These are phyloP conservation scores for Phalacrocorax pelagicus DNA, from an alignment of 2,113 vertebrate genomes.

Conservation along the genomic window DNA sequence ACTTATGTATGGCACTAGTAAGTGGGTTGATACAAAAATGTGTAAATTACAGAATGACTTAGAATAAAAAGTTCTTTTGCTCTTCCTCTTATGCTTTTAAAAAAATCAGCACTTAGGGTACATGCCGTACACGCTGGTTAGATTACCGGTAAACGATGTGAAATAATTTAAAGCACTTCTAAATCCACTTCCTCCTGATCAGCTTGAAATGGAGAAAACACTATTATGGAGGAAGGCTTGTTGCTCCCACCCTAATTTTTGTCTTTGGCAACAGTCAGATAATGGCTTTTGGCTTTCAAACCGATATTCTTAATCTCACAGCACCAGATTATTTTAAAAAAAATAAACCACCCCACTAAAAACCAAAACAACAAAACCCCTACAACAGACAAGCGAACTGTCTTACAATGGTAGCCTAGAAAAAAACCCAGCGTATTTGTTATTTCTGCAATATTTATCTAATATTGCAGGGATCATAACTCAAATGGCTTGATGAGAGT, in stretches of 20 bases:
- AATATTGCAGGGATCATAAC: background rate
- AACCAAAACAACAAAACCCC: background rate
- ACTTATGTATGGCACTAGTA: conserved; percentile 73
- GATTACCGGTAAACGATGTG: conserved; percentile 60
- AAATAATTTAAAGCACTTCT: conserved; percentile 56
- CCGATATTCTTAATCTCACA: background rate
- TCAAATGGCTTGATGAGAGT: conserved; percentile 2
- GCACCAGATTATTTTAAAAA: background rate
- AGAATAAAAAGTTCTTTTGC: conserved; percentile 66
- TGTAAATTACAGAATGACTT: conserved; percentile 74
- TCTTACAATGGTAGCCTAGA: background rate
- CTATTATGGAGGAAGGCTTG: conserved; percentile 19
- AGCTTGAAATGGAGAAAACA: conserved; percentile 49
- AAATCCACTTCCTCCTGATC: conserved; percentile 58
- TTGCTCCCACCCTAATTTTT: conserved; percentile 32
- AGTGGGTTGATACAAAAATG: conserved; percentile 71
- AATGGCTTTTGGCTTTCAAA: conserved; percentile 19
- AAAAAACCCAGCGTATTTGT: background rate
- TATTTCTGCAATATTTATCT: conserved; percentile 1
- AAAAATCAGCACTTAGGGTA: conserved; percentile 52
- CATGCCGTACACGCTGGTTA: conserved; percentile 42
- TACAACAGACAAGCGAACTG: background rate
- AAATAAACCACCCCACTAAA: background rate
- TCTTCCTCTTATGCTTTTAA: conserved; percentile 57
- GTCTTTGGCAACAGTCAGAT: conserved; percentile 1